Percentiles rank a stretch among this genome's conserved stretches.
Evolutionary conservation across 1,140 invertebrate genomes (phyloP).

Genomic region (Hyles vespertilio): DNA sequence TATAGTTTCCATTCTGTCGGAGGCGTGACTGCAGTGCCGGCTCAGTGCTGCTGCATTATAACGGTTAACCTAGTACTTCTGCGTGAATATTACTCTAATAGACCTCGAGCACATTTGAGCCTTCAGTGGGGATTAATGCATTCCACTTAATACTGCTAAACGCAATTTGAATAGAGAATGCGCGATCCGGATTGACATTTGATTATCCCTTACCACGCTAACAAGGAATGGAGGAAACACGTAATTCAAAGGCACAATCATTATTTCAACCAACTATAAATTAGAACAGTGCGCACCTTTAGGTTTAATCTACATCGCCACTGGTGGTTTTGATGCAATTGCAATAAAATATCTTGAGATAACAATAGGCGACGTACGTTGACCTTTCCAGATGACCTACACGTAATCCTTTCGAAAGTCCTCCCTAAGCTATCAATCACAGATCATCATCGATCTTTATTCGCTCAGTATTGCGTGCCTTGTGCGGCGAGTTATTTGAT

Average conservation of each 20-base stretch:
- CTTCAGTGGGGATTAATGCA: slow-evolving; percentile 10
- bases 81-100: slow-evolving; percentile 24
- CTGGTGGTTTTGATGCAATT: too few species aligned
- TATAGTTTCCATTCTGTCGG: slow-evolving; percentile 29
- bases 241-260: slow-evolving; percentile 5
- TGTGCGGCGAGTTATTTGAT: too few species aligned
- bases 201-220: neutral
- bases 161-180: slow-evolving; percentile 1
- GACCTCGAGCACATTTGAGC: neutral
- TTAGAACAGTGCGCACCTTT: too few species aligned
- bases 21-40: slow-evolving; percentile 25
- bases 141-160: neutral
- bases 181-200: neutral
- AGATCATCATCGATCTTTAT: too few species aligned
- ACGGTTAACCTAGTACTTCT: slow-evolving; percentile 29
- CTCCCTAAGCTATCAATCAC: too few species aligned
- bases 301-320: too few species aligned
- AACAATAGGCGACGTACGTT: too few species aligned
- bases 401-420: too few species aligned
- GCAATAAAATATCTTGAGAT: too few species aligned
- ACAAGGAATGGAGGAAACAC: slow-evolving; percentile 2
- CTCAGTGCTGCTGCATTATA: slow-evolving; percentile 25
- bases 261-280: too few species aligned
- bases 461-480: too few species aligned
- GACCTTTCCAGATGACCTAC: too few species aligned